phyloP scores from a whole-genome alignment of 2,888 invertebrate species.

The Julus scanicus region DNA sequence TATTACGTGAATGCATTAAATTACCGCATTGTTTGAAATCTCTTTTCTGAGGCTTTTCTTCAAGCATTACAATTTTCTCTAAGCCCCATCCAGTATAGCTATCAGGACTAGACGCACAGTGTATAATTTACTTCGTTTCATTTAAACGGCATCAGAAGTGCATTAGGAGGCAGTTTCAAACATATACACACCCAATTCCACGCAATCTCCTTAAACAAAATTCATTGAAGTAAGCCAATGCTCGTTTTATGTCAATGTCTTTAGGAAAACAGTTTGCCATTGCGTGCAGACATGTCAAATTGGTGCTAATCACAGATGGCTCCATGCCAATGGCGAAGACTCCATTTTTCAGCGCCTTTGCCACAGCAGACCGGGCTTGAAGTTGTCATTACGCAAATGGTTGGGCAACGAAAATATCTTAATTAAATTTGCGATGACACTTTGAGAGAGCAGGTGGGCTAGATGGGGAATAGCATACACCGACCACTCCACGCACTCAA shows the following conservation, averaged over 20 bases:
- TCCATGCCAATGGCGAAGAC: slow-evolving; percentile 34
- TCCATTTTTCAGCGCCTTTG: not conserved
- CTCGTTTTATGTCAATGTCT: not conserved
- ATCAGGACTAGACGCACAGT: not conserved
- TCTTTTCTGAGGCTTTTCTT: slow-evolving; percentile 13
- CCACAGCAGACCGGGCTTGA: not conserved
- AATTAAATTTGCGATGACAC: slow-evolving; percentile 42
- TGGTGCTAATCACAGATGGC: slow-evolving; percentile 37
- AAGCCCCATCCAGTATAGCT: not conserved
- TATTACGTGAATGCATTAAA: not conserved
- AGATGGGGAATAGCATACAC: not conserved
- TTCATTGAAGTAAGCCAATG: slow-evolving; percentile 39
- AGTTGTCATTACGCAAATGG: slow-evolving; percentile 36
- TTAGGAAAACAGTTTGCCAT: slow-evolving; percentile 17
- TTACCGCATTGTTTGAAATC: slow-evolving; percentile 7
- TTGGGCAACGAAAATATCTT: slow-evolving; percentile 17
- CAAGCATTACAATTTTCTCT: slow-evolving; percentile 24
- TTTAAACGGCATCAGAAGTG: slow-evolving; percentile 27
- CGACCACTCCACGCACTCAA: not conserved
- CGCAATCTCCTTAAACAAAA: slow-evolving; percentile 32
- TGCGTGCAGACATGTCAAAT: slow-evolving; percentile 42
- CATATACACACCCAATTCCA: not conserved
- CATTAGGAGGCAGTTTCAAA: not conserved
- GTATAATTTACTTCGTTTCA: slow-evolving; percentile 18
- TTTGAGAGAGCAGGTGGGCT: slow-evolving; percentile 36